Evolutionary conservation across 2,888 invertebrate genomes (phyloP).

Genomic region (Conomelus anceps): DNA sequence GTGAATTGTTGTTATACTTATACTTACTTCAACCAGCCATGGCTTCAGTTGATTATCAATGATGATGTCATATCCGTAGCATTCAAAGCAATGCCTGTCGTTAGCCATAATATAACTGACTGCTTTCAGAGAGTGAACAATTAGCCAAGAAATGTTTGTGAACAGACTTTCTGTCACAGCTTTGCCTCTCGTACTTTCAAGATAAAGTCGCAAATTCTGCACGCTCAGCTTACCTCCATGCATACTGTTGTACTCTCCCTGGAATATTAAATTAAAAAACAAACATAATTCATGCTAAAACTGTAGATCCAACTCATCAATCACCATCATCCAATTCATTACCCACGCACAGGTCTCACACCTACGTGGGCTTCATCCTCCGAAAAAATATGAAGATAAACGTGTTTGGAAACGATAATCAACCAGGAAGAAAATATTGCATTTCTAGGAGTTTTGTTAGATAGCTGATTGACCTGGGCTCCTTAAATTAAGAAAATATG

Average conservation of each 20-base stretch:
- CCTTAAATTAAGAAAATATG: too few relatives aligned
- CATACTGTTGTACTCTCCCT: constrained; percentile 87
- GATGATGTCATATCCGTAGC: constrained; percentile 94
- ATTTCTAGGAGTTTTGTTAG: too few relatives aligned
- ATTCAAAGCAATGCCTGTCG: constrained; percentile 87
- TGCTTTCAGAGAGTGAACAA: constrained; percentile 87
- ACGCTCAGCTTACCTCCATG: constrained; percentile 94
- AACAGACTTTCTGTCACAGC: constrained; percentile 71
- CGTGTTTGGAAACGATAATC: too few relatives aligned
- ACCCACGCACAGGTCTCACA: too few relatives aligned
- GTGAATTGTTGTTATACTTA: too few relatives aligned
- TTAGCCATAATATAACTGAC: constrained; percentile 90
- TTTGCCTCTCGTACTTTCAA: constrained; percentile 83
- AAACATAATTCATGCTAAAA: too few relatives aligned
- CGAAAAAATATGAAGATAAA: too few relatives aligned
- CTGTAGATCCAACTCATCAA: too few relatives aligned
- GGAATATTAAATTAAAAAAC: constrained; percentile 26
- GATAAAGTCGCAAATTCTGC: constrained; percentile 78
- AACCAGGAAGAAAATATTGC: too few relatives aligned
- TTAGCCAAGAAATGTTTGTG: constrained; percentile 80
- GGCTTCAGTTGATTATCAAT: constrained; percentile 91
- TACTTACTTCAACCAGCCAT: constrained; percentile 74
- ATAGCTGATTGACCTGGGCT: too few relatives aligned
- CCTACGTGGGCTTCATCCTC: too few relatives aligned
- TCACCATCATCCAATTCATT: too few relatives aligned